Base-by-base conservation (phyloP, 2,888 invertebrate genomes). In the Gymnocheta viridis region DNA sequence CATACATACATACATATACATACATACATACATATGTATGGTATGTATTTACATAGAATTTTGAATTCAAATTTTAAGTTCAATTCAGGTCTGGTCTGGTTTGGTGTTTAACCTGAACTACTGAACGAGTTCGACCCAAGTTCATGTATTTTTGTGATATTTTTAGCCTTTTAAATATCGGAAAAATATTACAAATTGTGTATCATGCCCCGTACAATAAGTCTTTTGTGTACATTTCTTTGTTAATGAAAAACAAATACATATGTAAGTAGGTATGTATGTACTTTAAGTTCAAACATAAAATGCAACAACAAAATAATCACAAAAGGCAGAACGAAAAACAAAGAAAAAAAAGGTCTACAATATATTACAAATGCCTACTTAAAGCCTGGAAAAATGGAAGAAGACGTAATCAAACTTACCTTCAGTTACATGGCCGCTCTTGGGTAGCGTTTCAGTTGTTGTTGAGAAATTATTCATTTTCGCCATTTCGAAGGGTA, bases 351-450 rank as follows among this genome's bases (percentile, higher is more conserved):
- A 35, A 32, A 17, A 56, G 17, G 29, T 12, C 12, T 49, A 38
- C n/a, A 73, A 38, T 58, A 27, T 44, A 64, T 35, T 64, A 72
- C 35, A 29, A 41, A n/a, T 56, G 4, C 7, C 10, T 54, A 69
- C 22, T 58, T 38, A 38, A 38, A 69, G 19, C 6, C 49, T 60
- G 51, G 19, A 70, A 62, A 70, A 32, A 22, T 58, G 32, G 22
- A 58, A 47, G 19, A 67, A 19, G 6, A 19, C 47, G 24, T 56
- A 56, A 27, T 17, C 19, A 56, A 38, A 87, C 91, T 89, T 90
- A 94, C 94, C 93, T 93, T 95, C 95, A 89, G 93, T 95, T 69
- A 95, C 95, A 90, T 94, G 93, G 85, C 95, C 95, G 87, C 93
- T 93, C 91, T 94, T 94, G 47, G 95, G 94, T 89, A 94, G 89